A percentile compares a stretch with the other conserved stretches of the same genome.
phyloP scores from a whole-genome alignment of 2,113 vertebrate species.

The Shinisaurus crocodilurus region DNA sequence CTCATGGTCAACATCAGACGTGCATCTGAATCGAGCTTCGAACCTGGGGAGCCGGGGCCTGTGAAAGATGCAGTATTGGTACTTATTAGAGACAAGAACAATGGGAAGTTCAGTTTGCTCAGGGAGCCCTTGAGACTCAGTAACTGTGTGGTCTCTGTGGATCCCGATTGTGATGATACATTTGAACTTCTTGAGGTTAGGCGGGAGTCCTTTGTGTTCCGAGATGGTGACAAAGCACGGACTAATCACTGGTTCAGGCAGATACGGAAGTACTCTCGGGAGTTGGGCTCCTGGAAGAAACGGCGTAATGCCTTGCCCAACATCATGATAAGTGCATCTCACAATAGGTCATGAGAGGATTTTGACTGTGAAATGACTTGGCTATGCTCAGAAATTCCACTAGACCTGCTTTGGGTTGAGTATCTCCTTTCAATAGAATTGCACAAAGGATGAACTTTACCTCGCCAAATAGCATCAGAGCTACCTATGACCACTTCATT shows the following conservation, averaged over 20 bases:
- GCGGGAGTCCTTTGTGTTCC: constrained; percentile 88
- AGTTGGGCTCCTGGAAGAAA: constrained; percentile 90
- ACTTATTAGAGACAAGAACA: constrained; percentile 91
- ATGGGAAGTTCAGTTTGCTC: constrained; percentile 88
- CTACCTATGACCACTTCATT: not conserved
- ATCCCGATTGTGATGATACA: constrained; percentile 87
- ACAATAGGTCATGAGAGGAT: constrained; percentile 83
- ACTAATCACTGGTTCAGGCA: constrained; percentile 93
- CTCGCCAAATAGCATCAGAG: constrained; percentile 12
- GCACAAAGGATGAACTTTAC: constrained; percentile 14
- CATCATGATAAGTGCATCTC: constrained; percentile 92
- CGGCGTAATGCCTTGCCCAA: constrained; percentile 91
- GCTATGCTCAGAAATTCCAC: constrained; percentile 15
- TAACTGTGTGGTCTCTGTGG: constrained; percentile 88
- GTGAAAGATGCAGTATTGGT: constrained; percentile 87
- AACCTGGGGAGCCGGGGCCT: constrained; percentile 68
- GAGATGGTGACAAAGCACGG: constrained; percentile 85
- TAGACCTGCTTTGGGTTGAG: not conserved
- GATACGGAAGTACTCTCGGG: constrained; percentile 83
- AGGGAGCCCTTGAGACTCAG: constrained; percentile 88
- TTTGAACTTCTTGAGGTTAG: constrained; percentile 92
- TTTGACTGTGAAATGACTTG: not conserved
- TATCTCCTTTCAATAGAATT: not conserved
- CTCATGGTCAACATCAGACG: constrained; percentile 85
- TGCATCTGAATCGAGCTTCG: constrained; percentile 66